These are phyloP conservation scores for Coturnix japonica DNA, from an alignment of 2,113 vertebrate species.

Conservation along the genomic window DNA sequence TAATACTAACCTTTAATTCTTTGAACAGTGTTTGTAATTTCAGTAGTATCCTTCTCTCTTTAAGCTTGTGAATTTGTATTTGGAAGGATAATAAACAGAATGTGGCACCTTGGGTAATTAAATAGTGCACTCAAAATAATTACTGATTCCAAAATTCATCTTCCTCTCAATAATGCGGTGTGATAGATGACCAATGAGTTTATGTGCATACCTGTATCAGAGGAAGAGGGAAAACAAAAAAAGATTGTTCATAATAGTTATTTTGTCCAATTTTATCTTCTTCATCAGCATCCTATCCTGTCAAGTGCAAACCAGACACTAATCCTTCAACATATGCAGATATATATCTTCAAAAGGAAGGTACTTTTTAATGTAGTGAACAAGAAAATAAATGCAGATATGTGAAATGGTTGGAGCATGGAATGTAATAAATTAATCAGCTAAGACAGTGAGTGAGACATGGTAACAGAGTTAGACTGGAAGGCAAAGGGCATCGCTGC, in stretches of 20 bases:
- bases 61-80: not conserved
- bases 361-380: not conserved
- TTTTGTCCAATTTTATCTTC: not conserved
- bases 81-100: not conserved
- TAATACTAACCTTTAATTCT: not conserved
- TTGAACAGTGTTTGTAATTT: not conserved
- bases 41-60: not conserved
- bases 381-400: not conserved
- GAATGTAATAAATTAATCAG: not conserved
- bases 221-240: not conserved
- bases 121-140: not conserved
- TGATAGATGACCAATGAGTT: not conserved
- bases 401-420: not conserved
- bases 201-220: not conserved
- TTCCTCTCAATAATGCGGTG: not conserved
- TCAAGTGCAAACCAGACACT: not conserved
- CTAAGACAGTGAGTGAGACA: not conserved
- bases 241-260: not conserved
- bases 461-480: not conserved
- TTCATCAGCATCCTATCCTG: not conserved
- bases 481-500: not conserved
- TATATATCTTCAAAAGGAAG: not conserved
- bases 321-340: not conserved
- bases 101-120: not conserved
- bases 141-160: not conserved